Conservation (phyloP, 1,140 invertebrate genomes). For the Thaumetopoea pityocampa region DNA sequence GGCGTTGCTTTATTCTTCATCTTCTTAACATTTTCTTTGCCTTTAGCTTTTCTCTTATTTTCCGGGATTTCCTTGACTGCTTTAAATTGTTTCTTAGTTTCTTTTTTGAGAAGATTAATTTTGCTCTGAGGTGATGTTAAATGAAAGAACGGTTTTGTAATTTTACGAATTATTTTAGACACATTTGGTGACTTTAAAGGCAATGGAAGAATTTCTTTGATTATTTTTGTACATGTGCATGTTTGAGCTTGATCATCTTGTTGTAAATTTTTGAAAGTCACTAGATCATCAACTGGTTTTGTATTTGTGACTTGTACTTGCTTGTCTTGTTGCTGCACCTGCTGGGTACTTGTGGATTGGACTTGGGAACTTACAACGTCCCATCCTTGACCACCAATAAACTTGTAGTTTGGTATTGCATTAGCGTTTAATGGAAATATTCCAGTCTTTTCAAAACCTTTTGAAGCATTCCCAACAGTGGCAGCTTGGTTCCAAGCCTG, state of each 20-base stretch:
- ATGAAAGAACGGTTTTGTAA: constrained; percentile 3
- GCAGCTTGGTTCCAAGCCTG: constrained; percentile 33
- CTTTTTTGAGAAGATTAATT: not conserved
- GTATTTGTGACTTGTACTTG: not conserved
- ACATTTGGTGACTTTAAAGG: constrained; percentile 1
- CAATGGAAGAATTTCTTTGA: constrained; percentile 14
- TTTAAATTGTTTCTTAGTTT: not conserved
- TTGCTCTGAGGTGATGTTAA: not conserved
- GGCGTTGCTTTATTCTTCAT: not conserved
- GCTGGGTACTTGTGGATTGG: constrained; percentile 11
- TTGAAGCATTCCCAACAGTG: constrained; percentile 41
- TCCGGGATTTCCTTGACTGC: not conserved
- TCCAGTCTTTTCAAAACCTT: constrained; percentile 33
- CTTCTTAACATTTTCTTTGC: not conserved
- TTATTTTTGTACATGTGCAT: constrained; percentile 1
- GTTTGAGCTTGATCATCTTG: not conserved
- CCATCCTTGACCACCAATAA: constrained; percentile 6
- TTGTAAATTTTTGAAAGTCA: not conserved
- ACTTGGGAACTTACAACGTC: constrained; percentile 8
- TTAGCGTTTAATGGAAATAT: constrained; percentile 30
- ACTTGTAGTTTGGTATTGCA: constrained; percentile 11
- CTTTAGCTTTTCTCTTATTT: no score
- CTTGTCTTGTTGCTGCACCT: not conserved
- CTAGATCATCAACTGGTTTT: not conserved
- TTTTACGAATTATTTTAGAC: not conserved